Evolutionary conservation across 2,888 invertebrate species (phyloP).

Genomic region (Rhingia campestris): DNA sequence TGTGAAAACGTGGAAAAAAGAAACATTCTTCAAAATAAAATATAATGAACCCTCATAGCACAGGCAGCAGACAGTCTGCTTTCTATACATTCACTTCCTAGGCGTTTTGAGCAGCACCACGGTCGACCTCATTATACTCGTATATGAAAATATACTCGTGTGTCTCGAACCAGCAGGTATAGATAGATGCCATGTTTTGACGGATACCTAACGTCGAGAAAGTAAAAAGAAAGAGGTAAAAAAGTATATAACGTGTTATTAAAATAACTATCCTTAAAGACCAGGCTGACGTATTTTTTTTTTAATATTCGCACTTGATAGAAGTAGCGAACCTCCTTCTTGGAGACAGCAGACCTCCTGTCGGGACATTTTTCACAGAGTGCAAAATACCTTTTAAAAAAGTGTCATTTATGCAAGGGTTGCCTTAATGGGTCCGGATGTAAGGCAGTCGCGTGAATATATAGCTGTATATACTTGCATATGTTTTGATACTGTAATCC

Average conservation of each 20-base stretch:
- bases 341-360: conserved; percentile 23
- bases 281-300: conserved; percentile 38
- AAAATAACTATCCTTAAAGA: conserved; percentile 66
- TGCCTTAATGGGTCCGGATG: neutral
- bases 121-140: conserved; percentile 56
- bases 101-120: conserved; percentile 34
- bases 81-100: conserved; percentile 54
- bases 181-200: conserved; percentile 31
- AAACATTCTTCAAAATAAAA: conserved; percentile 16
- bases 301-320: conserved; percentile 44
- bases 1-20: conserved; percentile 1
- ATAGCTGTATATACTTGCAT: neutral
- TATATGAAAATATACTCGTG: conserved; percentile 32
- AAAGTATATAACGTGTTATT: conserved; percentile 50
- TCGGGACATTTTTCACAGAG: conserved; percentile 19
- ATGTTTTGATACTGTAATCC: conserved; percentile 2
- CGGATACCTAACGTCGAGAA: conserved; percentile 35
- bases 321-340: conserved; percentile 23
- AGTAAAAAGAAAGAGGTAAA: conserved; percentile 7
- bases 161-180: conserved; percentile 34
- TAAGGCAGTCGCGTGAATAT: neutral
- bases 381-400: conserved; percentile 8
- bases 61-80: conserved; percentile 55
- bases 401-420: conserved; percentile 18
- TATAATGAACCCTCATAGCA: conserved; percentile 56